Base-by-base conservation (phyloP, 1,140 invertebrate species). In the Micrasema longulum region DNA sequence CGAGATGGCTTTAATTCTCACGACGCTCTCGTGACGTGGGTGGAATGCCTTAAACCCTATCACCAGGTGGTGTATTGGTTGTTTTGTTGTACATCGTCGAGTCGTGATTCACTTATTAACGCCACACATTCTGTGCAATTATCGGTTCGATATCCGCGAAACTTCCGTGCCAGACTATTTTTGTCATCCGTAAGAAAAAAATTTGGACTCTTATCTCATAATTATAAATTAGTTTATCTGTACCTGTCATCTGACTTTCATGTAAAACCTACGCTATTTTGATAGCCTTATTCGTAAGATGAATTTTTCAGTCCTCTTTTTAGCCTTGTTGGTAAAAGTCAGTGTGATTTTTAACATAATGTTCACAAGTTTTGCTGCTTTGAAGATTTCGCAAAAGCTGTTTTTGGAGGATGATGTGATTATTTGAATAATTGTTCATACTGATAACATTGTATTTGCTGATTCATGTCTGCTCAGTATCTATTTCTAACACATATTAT, bases 1-100 rank as follows among this genome's bases (percentile, higher is more conserved):
- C 47, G 64, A 22, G 35, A 68, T 53, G 38, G 5, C 11, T 45
- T 53, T 68, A 45, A 47, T 69, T 69, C 55, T 41, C 67, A 57
- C 67, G 55, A 31, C 38, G 52, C 52, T 64, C 62, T 64, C 14
- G 50, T 60, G 52, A 69, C 67, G 67, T 69, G 53, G 55, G 55
- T 31, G 26, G 3, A 31, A 31, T 31, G 26, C 3, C 26, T 31
- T 31, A 31, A 31, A 31, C 2, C 2, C 7, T 31, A 31, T n/a
- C 36, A 10, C 14, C 16, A 22, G 14, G 36, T 18, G 16, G 6
- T 41, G 38, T 38, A 53, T 53, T 23, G 50, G 16, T 60, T 43
- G 10, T 41, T 38, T 35, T 60, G n/a, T 43, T 60, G 16, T 18
- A 23, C 7, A 22, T 22, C 16, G 36, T 16, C 6, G 36, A 43